Evolutionary conservation across 2,113 vertebrate species (phyloP).

Genomic region (Nerophis ophidion): DNA sequence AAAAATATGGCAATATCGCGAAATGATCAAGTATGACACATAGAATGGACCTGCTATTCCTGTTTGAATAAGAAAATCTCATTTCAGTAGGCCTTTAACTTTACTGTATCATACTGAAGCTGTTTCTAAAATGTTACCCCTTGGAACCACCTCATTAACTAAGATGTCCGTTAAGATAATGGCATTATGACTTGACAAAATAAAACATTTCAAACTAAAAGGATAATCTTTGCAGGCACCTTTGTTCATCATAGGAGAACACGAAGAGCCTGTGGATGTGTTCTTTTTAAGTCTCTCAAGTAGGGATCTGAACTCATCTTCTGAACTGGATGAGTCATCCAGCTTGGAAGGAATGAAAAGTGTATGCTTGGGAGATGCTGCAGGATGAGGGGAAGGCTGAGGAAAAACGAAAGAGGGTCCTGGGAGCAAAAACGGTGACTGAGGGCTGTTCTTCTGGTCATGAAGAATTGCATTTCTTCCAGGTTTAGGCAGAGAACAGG

Average conservation of each 20-base stretch:
- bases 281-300: slow-evolving; percentile 75
- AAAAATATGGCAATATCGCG: too few species aligned
- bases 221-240: slow-evolving; percentile 20
- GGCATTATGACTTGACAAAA: not conserved
- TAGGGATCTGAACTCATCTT: slow-evolving; percentile 76
- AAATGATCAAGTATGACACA: too few species aligned
- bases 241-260: slow-evolving; percentile 13
- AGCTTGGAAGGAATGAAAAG: slow-evolving; percentile 35
- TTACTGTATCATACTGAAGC: not conserved
- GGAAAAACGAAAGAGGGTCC: slow-evolving; percentile 8
- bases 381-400: not conserved
- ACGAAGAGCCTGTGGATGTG: slow-evolving; percentile 15
- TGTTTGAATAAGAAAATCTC: too few species aligned
- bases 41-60: too few species aligned
- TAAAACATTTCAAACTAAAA: not conserved
- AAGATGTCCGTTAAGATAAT: not conserved
- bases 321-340: slow-evolving; percentile 66
- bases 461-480: too few species aligned
- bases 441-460: slow-evolving; percentile 3
- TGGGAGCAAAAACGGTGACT: slow-evolving; percentile 1
- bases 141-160: not conserved
- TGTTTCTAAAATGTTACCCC: not conserved
- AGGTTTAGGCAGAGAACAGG: slow-evolving; percentile 6
- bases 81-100: too few species aligned
- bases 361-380: slow-evolving; percentile 26